phyloP scores from a whole-genome alignment of 2,888 invertebrate species.

The Drosophila sordidapex region DNA sequence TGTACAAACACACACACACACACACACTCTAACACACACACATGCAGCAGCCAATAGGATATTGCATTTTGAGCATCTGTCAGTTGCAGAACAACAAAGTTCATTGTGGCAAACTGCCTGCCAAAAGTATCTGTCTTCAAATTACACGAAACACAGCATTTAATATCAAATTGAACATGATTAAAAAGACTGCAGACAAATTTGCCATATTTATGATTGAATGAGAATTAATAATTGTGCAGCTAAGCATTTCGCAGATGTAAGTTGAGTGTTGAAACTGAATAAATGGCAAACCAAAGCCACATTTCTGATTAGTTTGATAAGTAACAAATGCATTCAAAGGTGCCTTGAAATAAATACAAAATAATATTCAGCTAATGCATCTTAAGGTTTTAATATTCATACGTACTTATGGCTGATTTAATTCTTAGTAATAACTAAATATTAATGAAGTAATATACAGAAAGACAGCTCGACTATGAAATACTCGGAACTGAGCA shows the following conservation, averaged over 20 bases:
- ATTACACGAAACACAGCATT: conserved; percentile 25
- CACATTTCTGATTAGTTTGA: neutral
- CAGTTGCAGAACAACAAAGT: conserved; percentile 33
- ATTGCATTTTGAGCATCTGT: conserved; percentile 61
- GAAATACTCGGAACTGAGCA: neutral
- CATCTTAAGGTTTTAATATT: neutral
- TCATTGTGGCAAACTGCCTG: conserved; percentile 31
- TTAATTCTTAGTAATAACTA: neutral
- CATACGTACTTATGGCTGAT: neutral
- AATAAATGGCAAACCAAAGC: neutral
- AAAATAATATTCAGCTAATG: neutral
- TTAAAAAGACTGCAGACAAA: neutral
- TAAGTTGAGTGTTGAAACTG: neutral
- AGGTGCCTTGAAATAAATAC: neutral
- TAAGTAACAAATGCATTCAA: neutral
- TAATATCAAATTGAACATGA: conserved; percentile 7
- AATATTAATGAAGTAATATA: neutral
- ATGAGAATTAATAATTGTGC: neutral
- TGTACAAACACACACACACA: conserved; percentile 33
- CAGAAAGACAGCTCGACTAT: neutral
- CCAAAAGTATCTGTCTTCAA: conserved; percentile 16
- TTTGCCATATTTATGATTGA: neutral
- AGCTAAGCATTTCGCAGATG: neutral
- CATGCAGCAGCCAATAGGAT: conserved; percentile 30
- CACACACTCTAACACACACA: conserved; percentile 1